Base-by-base conservation (phyloP, 2,888 invertebrate species). In the Leptopilina myrica region DNA sequence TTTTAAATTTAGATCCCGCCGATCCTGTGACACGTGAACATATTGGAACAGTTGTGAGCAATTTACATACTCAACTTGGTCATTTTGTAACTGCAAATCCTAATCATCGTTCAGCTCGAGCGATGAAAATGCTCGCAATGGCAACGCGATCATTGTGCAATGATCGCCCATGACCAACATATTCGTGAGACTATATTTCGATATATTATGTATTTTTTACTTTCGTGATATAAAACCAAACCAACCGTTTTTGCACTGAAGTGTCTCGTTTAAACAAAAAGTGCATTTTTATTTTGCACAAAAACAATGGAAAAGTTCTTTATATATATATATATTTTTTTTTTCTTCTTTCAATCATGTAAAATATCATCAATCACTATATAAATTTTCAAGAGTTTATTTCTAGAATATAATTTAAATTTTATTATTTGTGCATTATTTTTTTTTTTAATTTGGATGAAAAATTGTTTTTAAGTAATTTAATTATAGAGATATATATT, bases 11-110 rank as follows among this genome's bases (percentile, higher is more conserved):
- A 80, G 96, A 97, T 92, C 93, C 95, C 5, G 92, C 92, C 12
- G 95, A 96, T 92, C 95, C 96, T 0, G 94, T 97, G 73, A 97
- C 97, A 0, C 94, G 95, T 82, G 97, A 97, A 88, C 97, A 98
- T 92, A 94, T 97, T 87, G 96, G 96, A 0, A 94, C 93, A 46
- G 96, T 98, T 46, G 92, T 98, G 78, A 93, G 94, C 81, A 95
- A 96, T 86, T 93, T 98, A 12, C 94, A 95, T 89, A 94, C 95
- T 89, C 96, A 97, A 91, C 93, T 98, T 83, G 92, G 94, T 84
- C 86, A 93, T 15, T 97, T 95, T 92, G 94, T 97, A 66, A 89
- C 93, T 33, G 92, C 93, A 11, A 94, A 95, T 90, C 95, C 96
- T 0, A 93, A 93, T 77, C 95, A 95, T 90, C 93, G 94, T 86